Evolutionary conservation across 2,888 invertebrate species (phyloP).

Genomic region (Bombylius major): DNA sequence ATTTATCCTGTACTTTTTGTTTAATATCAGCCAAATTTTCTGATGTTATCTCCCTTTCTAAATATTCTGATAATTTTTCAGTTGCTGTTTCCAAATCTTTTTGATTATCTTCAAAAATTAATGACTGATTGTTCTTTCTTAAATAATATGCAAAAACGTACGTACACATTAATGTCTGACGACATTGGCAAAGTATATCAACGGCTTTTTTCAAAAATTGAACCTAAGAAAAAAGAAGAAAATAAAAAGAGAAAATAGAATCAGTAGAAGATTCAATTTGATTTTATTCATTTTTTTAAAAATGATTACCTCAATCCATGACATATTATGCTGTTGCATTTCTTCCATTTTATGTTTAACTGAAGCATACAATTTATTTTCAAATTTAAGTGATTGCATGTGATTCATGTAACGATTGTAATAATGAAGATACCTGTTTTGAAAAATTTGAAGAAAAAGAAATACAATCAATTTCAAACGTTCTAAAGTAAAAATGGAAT

Average conservation of each 20-base stretch:
- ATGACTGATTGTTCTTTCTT: conserved; percentile 94
- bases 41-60: conserved; percentile 94
- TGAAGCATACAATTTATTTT: conserved; percentile 89
- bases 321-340: conserved; percentile 99
- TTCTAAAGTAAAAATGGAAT: background rate
- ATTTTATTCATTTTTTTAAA: background rate
- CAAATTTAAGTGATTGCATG: conserved; percentile 96
- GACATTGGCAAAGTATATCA: conserved; percentile 90
- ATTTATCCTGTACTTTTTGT: conserved; percentile 97
- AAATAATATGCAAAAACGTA: conserved; percentile 99
- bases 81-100: conserved; percentile 95
- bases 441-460: background rate
- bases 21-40: conserved; percentile 96
- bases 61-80: conserved; percentile 91
- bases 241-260: conserved; percentile 1
- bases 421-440: conserved; percentile 81
- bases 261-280: background rate
- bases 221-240: conserved; percentile 44
- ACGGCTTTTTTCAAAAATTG: conserved; percentile 97
- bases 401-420: conserved; percentile 99
- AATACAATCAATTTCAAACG: background rate
- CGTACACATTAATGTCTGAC: conserved; percentile 97
- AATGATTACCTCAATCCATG: conserved; percentile 82
- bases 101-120: conserved; percentile 98
- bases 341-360: conserved; percentile 98